These are phyloP conservation scores for Cuculus canorus DNA, from an alignment of 2,797 vertebrate genomes.

Conservation along the genomic window DNA sequence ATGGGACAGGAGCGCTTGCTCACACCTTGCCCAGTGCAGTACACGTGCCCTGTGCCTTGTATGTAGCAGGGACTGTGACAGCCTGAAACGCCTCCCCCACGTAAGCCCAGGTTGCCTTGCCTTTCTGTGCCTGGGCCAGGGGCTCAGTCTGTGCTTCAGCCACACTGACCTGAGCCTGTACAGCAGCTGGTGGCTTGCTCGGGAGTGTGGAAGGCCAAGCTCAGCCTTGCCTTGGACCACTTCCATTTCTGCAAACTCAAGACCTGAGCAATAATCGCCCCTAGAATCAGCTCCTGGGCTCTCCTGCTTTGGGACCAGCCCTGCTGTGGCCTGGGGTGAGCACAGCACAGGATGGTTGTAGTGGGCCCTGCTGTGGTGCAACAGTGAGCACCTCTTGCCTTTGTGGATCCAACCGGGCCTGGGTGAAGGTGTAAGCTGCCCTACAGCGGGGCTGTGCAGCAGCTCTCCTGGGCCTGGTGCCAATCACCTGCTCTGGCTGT, in stretches of 20 bases:
- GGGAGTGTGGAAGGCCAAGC: not conserved
- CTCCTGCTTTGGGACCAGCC: not conserved
- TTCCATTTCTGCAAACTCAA: constrained; percentile 14
- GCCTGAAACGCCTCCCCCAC: not conserved
- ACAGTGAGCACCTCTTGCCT: not conserved
- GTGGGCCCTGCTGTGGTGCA: not conserved
- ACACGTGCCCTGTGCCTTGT: not conserved
- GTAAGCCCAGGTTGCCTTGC: constrained; percentile 14
- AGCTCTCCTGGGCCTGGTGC: constrained; percentile 7
- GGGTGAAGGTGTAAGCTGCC: not conserved
- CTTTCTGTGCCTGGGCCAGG: constrained; percentile 9
- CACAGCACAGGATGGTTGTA: not conserved
- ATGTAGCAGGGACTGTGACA: not conserved
- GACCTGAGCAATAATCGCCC: constrained; percentile 64
- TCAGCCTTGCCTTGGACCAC: constrained; percentile 17
- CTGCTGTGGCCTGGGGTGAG: not conserved
- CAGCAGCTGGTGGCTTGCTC: constrained; percentile 34
- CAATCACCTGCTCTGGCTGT: constrained; percentile 36
- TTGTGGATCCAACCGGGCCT: not conserved
- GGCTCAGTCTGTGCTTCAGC: constrained; percentile 4
- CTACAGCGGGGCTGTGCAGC: not conserved
- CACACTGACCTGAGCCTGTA: constrained; percentile 23
- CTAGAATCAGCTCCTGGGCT: not conserved
- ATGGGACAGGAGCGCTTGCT: not conserved
- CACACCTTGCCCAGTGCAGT: constrained; percentile 33